A percentile compares a stretch with the other conserved stretches of the same genome.
phyloP scores from a whole-genome alignment of 2,113 vertebrate species.

The Acanthochromis polyacanthus region DNA sequence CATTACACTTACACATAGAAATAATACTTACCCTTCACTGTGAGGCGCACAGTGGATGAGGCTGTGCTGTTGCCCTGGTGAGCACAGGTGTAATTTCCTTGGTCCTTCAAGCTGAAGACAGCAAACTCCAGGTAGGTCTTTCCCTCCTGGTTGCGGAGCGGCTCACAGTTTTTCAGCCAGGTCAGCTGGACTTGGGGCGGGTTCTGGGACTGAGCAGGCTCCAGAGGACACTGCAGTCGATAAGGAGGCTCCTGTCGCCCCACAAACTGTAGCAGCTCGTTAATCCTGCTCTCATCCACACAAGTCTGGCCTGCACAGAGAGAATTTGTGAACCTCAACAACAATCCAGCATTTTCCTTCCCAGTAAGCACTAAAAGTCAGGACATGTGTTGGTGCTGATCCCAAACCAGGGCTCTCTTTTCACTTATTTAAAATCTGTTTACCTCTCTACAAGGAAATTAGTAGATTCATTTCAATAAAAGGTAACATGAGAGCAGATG shows the following conservation, averaged over 20 bases:
- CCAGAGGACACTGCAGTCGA: slow-evolving; percentile 63
- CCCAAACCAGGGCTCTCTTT: not conserved
- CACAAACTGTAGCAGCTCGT: slow-evolving; percentile 46
- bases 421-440: not conserved
- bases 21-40: slow-evolving; percentile 62
- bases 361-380: no score
- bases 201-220: not conserved
- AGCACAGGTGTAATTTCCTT: slow-evolving; percentile 76
- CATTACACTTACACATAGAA: not conserved
- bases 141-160: slow-evolving; percentile 30
- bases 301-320: slow-evolving; percentile 67
- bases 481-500: no score
- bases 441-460: no score
- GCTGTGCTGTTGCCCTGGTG: slow-evolving; percentile 47
- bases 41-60: slow-evolving; percentile 67
- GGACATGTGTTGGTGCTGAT: not conserved
- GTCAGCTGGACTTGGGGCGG: slow-evolving; percentile 24
- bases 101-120: slow-evolving; percentile 44
- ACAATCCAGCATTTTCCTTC: not conserved
- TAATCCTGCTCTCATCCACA: slow-evolving; percentile 53
- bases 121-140: slow-evolving; percentile 65
- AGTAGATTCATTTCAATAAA: no score
- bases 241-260: slow-evolving; percentile 47
- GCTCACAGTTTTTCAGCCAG: slow-evolving; percentile 73
- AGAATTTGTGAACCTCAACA: not conserved